Conservation (phyloP, 2,888 invertebrate species). For the Cheilosia pagana region DNA sequence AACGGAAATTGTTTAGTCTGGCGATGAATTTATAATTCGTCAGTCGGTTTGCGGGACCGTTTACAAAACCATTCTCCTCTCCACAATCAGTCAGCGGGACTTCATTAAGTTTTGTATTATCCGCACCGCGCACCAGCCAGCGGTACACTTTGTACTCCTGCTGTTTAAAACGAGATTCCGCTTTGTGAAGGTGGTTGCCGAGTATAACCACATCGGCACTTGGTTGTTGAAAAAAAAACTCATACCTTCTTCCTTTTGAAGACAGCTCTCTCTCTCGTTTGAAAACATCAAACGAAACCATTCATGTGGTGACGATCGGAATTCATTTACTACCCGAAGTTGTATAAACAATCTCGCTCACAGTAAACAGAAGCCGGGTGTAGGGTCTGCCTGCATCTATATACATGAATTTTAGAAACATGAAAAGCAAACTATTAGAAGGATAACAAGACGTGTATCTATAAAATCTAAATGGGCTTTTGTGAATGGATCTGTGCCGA, state of each 20-base stretch:
- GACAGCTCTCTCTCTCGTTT: conserved; percentile 18
- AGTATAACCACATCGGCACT: conserved; percentile 8
- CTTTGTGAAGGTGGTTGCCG: conserved; percentile 13
- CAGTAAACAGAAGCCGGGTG: conserved; percentile 15
- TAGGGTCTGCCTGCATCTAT: background rate
- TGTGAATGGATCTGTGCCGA: background rate
- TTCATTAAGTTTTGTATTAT: conserved; percentile 44
- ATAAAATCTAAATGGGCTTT: conserved; percentile 10
- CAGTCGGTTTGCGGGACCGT: conserved; percentile 35
- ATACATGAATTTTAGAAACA: background rate
- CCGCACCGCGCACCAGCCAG: background rate
- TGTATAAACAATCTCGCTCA: conserved; percentile 2
- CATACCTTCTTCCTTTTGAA: conserved; percentile 19
- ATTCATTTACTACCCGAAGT: conserved; percentile 16
- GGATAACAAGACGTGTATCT: background rate
- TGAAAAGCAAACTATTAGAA: conserved; percentile 1
- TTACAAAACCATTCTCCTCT: conserved; percentile 45
- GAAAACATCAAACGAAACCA: conserved; percentile 62
- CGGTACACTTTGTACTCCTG: conserved; percentile 2
- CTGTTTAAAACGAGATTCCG: background rate
- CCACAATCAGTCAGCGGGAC: conserved; percentile 46
- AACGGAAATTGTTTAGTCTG: conserved; percentile 72
- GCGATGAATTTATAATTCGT: conserved; percentile 67
- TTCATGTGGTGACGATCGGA: conserved; percentile 44
- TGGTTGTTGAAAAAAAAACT: background rate